Evolutionary conservation across 2,797 vertebrate genomes (phyloP), one percentile per base, ranked within the genome.

Genomic region (Eleutherodactylus coqui): DNA sequence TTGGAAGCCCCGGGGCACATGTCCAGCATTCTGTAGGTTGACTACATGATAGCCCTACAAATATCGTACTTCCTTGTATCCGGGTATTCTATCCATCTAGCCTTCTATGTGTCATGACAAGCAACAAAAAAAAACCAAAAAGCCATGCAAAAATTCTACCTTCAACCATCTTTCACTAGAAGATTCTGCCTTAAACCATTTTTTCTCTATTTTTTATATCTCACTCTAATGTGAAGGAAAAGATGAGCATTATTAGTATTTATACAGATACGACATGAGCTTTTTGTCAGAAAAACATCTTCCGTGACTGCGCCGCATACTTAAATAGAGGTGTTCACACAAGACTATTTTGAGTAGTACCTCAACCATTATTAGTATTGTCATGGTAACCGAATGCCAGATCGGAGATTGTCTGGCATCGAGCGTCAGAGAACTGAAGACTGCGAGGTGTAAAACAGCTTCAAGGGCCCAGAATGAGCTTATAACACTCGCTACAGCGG

Each of bases 331-430:
- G 84, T 72, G 76, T 34, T 58, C 75, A 67, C 55, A 47, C 27
- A 38, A 85, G 76, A 72, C 83, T 81, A 79, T 82, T 82, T 81
- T 81, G 85, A 81, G 78, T 67, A 38, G n/a, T 77, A 82, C 60
- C 79, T 82, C 34, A 34, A 75, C 79, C 79, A 86, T 86, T 86
- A 86, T 86, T 86, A 83, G 73, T 81, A 70, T 86, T 17, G 47
- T 29, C 79, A 82, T 86, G 72, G 79, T 5, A 86, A 82, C 79
- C 16, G 32, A 41, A 82, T 78, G 58, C 60, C 67, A 17, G 70
- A 67, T 76, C 79, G 34, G 53, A 76, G 79, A 36, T 69, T 77
- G 85, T 69, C 73, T 69, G 58, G 19, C 45, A 36, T 82, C 36
- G 43, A 13, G 36, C n/a, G 34, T 21, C 21, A 36, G 36, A 72